Base-by-base conservation (phyloP, 2,888 invertebrate genomes). In the Dromius quadrimaculatus region DNA sequence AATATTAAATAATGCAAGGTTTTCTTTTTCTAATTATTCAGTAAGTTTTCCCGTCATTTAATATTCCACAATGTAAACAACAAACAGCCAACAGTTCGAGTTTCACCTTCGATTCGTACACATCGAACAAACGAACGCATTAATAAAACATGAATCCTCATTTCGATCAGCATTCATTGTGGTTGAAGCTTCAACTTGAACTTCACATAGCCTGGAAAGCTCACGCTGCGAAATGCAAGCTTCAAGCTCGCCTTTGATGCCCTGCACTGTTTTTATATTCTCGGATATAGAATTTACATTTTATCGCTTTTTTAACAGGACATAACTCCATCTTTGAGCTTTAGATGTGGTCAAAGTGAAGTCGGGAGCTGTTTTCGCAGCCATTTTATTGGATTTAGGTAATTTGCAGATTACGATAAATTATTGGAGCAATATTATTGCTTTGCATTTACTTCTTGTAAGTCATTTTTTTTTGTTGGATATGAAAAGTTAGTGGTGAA, bases 81-180 rank as follows among this genome's bases (percentile, higher is more conserved):
- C 28, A 54, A 54, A 47, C 47, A 41, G 15, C 41, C 20, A 47
- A 54, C 50, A 54, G 23, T 54, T 13, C 9, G 2, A 15, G 15
- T 9, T 43, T n/a, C 19, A 11, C 3, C 13, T 41, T 15, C 15
- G 13, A 11, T 41, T 41, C 41, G 41, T 17, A 65, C 65, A 68
- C 57, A 19, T 57, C 43, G 41, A 43, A 59, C 68, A 68, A 59
- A 66, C 66, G 66, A 59, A 59, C 43, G 43, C 68, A 68, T 68
- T 59, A 68, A 68, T 68, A 68, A 57, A 59, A 43, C 68, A 68
- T 68, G 68, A 68, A 50, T 32, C 54, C 20, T 59, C 59, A 68
- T 68, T 59, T 59, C 45, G 68, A 68, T 68, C 68, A 68, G 68
- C 41, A 68, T 57, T 59, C 68, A 68, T 68, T 68, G 68, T 68